Evolutionary conservation across 2,888 invertebrate species (phyloP), one percentile per base, ranked within the genome.

Genomic region (Crematogaster levior): DNA sequence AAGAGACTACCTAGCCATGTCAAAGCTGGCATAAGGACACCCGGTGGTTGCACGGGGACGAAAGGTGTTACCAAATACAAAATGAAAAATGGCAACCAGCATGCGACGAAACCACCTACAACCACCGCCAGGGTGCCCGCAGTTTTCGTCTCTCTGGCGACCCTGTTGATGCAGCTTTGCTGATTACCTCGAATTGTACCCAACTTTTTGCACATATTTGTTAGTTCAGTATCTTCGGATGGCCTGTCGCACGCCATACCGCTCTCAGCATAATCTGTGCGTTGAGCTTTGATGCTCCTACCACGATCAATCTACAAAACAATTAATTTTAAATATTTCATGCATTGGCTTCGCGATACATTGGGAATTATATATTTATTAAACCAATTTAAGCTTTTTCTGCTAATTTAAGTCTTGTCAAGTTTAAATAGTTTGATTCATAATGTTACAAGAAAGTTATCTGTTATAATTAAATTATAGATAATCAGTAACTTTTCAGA

Each of bases 51-150:
- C 79, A 95, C 95, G 0, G 96, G 96, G 75, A 98, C 95, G 91
- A 98, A 98, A 6, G 98, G 98, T 3, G 97, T 97, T 0, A 97
- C 95, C 15, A 98, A 94, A 92, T 98, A 98, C 87, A 97, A 97
- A 6, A 98, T 95, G 94, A 98, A 98, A 94, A 98, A 98, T 0
- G 98, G 98, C 40, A 98, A 94, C 98, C 98, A 98, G 91, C 98
- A 98, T 7, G 97, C 97, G 3, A 98, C 97, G 90, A 98, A 98
- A 3, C 98, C 98, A 0, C 98, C 98, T 0, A 98, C 97, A 0
- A 98, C 98, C 6, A 98, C 96, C 85, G 98, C 98, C 70, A 98
- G 94, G 0, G 98, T 98, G 92, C 98, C 98, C 3, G 98, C 98
- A 0, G 98, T 98, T 95, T 98, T 98, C 4, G 97, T 97, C 93